phyloP scores from a whole-genome alignment of 2,113 vertebrate species.

The Anarhynchus alexandrinus region DNA sequence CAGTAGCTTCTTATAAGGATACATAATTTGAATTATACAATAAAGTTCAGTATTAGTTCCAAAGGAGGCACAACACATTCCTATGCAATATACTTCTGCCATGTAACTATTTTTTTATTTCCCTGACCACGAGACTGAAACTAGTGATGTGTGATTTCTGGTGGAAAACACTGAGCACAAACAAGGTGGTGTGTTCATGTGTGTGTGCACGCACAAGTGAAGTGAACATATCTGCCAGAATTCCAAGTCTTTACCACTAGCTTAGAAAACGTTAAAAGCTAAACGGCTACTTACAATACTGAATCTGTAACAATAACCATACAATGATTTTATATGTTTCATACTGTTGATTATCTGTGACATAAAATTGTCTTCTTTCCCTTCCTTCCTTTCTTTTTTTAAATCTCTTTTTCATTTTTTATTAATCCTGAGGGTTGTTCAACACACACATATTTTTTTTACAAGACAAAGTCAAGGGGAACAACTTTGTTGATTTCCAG shows the following conservation, averaged over 20 bases:
- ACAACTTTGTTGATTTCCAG: neutral
- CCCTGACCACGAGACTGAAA: neutral
- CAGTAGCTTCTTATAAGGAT: neutral
- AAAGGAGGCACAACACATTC: neutral
- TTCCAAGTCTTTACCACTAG: neutral
- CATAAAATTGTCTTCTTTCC: neutral
- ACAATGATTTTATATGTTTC: neutral
- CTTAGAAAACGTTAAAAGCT: neutral
- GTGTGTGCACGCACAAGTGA: fast-evolving
- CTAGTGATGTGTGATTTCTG: neutral
- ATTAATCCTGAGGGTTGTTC: neutral
- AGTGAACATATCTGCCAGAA: neutral
- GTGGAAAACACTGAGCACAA: neutral
- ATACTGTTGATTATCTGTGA: neutral
- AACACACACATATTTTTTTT: neutral
- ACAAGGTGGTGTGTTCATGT: neutral
- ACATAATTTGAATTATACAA: neutral
- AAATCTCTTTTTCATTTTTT: neutral
- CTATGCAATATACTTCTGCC: neutral
- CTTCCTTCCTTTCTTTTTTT: neutral
- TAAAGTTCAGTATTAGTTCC: neutral
- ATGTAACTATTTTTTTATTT: neutral
- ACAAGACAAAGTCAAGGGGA: neutral
- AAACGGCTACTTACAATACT: neutral
- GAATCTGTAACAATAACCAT: neutral